These are phyloP conservation scores for Thereva unica DNA, from an alignment of 2,888 invertebrate genomes.

Conservation along the genomic window DNA sequence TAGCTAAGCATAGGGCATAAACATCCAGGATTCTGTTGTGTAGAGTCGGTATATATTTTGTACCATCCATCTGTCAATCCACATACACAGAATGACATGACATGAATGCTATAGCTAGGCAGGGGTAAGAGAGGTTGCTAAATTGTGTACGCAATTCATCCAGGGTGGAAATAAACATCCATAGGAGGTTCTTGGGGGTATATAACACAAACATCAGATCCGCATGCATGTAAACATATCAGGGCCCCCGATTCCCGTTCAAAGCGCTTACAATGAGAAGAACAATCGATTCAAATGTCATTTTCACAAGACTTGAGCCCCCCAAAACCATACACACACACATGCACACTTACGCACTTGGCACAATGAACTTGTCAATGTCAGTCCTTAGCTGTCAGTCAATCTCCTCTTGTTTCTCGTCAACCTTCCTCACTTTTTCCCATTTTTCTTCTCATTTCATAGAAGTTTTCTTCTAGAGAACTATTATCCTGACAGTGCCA, in stretches of 20 bases:
- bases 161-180: constrained; percentile 11
- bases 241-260: constrained; percentile 34
- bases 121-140: constrained; percentile 32
- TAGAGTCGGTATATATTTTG: constrained; percentile 5
- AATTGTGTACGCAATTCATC: constrained; percentile 37
- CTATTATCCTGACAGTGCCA: constrained; percentile 16
- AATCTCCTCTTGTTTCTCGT: constrained; percentile 40
- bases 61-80: constrained; percentile 41
- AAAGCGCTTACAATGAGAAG: constrained; percentile 33
- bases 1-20: not conserved
- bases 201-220: not conserved
- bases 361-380: constrained; percentile 45
- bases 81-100: constrained; percentile 29
- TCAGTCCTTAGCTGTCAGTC: constrained; percentile 43
- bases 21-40: not conserved
- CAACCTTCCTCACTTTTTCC: constrained; percentile 32
- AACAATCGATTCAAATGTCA: constrained; percentile 44
- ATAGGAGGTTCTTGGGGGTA: constrained; percentile 20
- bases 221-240: constrained; percentile 31
- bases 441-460: constrained; percentile 20
- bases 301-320: constrained; percentile 38
- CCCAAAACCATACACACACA: constrained; percentile 18
- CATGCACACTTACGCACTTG: constrained; percentile 36
- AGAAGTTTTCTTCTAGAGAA: constrained; percentile 14
- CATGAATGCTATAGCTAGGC: constrained; percentile 28